These are phyloP conservation scores for Melanostoma mellinum DNA, from an alignment of 2,888 invertebrate genomes.

Conservation along the genomic window DNA sequence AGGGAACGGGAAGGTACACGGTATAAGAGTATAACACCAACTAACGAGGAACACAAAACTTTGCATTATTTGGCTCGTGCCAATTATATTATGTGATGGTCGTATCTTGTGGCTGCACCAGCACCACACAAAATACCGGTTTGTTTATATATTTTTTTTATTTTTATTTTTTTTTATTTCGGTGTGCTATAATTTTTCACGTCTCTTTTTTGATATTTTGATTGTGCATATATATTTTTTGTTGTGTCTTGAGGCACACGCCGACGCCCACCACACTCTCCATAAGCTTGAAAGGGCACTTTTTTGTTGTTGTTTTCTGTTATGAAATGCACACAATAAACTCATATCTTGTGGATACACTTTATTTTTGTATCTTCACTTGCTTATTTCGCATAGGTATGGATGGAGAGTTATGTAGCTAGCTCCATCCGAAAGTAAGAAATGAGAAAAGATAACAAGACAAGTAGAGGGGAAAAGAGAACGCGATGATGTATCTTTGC, in stretches of 20 bases:
- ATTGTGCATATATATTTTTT: constrained; percentile 30
- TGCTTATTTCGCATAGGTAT: constrained; percentile 23
- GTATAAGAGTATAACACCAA: background rate
- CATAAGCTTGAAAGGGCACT: background rate
- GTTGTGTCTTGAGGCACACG: constrained; percentile 44
- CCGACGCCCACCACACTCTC: constrained; percentile 63
- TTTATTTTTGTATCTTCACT: constrained; percentile 33
- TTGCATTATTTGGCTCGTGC: constrained; percentile 71
- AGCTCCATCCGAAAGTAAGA: background rate
- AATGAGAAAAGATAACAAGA: constrained; percentile 27
- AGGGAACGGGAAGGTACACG: no score
- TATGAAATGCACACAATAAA: constrained; percentile 47
- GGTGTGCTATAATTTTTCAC: constrained; percentile 40
- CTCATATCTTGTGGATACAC: constrained; percentile 43
- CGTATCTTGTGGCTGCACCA: constrained; percentile 27
- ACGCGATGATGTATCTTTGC: constrained; percentile 41
- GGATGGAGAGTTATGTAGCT: constrained; percentile 3
- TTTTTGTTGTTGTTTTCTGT: constrained; percentile 45
- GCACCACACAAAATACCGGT: constrained; percentile 46
- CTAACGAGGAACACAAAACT: constrained; percentile 66
- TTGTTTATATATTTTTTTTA: constrained; percentile 25
- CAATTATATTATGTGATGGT: constrained; percentile 60
- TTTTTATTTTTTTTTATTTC: constrained; percentile 12
- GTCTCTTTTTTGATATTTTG: constrained; percentile 49
- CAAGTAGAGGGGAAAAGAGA: constrained; percentile 24